Base-by-base conservation (phyloP, 2,888 invertebrate species). In the Halictus quadricinctus region DNA sequence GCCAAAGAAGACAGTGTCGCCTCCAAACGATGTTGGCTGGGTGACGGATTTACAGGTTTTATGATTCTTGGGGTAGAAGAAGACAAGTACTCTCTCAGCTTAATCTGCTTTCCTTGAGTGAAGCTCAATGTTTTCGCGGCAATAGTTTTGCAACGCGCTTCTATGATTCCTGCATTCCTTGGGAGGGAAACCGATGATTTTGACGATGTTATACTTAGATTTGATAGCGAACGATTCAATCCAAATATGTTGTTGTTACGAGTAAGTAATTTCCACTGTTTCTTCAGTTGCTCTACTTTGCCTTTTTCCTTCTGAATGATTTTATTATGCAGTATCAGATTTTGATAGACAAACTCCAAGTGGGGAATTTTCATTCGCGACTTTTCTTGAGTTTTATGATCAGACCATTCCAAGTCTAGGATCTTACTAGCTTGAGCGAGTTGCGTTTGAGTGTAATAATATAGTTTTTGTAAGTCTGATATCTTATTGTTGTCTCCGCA, bases 371-470 rank as follows among this genome's bases (percentile, higher is more conserved):
- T 96, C 95, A 97, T 95, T 81, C 93, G 93, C 8, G 93, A 91
- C 36, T 89, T 90, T 48, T 93, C 92, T 2, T 90, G 90, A 29
- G 90, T 91, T 41, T 92, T 91, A 29, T 90, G 93, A 93, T 95
- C 96, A 48, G 96, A 96, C 98, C 98, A 98, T 89, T 97, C 97
- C 76, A 96, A 95, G 92, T 98, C 97, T 4, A 98, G 95, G 3
- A 96, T 96, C 83, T 96, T 96, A 86, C 97, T 96, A 0, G 97
- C 96, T 92, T 97, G 97, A 4, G 96, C 95, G 10, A 98, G 92
- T 90, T 98, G 98, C 0, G 96, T 97, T 88, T 97, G 97, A 48
- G 98, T 96, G 90, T 97, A 97, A 90, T 97, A 96, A 1, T 96
- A 95, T 50, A 96, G 95, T 79, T 96, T 96, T 91, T 97, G 96